Percentiles rank a stretch among this genome's conserved stretches.
Conservation (phyloP, 1,140 invertebrate genomes). For the Scylla paramamosain region DNA sequence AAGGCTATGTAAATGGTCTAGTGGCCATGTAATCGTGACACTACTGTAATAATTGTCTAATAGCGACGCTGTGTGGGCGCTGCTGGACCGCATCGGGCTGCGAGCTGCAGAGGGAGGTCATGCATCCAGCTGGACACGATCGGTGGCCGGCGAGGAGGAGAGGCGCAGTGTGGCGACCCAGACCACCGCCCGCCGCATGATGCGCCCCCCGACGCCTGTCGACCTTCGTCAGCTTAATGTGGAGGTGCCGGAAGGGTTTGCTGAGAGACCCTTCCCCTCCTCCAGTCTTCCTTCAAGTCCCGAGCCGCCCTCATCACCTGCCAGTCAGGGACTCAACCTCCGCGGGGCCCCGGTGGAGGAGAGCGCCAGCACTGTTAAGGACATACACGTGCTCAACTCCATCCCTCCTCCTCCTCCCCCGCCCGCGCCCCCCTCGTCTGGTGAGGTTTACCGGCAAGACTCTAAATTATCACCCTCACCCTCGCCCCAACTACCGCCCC, state of each 20-base stretch:
- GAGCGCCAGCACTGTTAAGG: background rate
- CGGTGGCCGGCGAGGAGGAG: background rate
- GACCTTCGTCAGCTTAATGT: background rate
- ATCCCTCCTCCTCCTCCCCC: constrained; percentile 10
- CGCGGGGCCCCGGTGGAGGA: background rate
- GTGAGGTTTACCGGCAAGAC: background rate
- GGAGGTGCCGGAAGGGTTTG: constrained; percentile 38
- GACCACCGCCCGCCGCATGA: background rate
- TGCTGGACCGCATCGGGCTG: constrained; percentile 63
- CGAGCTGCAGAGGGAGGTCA: constrained; percentile 49
- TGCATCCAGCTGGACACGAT: constrained; percentile 56
- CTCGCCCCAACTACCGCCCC: background rate
- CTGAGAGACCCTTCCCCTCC: constrained; percentile 43
- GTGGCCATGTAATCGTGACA: too few species aligned
- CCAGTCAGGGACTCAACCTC: background rate
- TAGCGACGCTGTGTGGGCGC: constrained; percentile 73
- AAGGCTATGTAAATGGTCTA: too few species aligned
- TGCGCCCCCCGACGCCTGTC: background rate
- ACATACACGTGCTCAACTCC: background rate
- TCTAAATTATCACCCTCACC: background rate
- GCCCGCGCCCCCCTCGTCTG: constrained; percentile 24
- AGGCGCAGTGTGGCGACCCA: constrained; percentile 56
- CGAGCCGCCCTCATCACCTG: background rate
- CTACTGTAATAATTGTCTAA: background rate
- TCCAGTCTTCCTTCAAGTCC: constrained; percentile 44